A percentile compares a stretch with the other conserved stretches of the same genome.
These are phyloP conservation scores for Formicarius rufipectus DNA, from an alignment of 2,113 vertebrate genomes.

Conservation along the genomic window DNA sequence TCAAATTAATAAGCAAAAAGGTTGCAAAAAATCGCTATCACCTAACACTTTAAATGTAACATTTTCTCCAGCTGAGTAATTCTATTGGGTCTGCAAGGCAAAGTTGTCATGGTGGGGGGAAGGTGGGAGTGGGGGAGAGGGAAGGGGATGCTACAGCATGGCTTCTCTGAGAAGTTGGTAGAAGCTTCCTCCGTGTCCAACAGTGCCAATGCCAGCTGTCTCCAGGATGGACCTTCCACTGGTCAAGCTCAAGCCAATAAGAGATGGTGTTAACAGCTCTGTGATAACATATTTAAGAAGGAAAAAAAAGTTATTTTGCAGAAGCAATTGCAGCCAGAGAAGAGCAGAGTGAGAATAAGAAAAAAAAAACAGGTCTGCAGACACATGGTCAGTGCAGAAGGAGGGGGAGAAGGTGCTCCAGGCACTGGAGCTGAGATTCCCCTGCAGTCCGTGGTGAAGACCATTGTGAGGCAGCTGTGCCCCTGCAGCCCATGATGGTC, in stretches of 20 bases:
- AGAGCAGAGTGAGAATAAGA: not conserved
- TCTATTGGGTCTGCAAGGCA: not conserved
- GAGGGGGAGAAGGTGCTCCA: not conserved
- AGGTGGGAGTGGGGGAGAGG: too few species aligned
- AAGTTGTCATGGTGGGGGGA: not conserved
- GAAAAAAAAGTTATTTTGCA: not conserved
- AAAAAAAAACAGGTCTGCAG: not conserved
- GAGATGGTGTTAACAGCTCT: not conserved
- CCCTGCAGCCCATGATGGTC: not conserved
- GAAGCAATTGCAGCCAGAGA: not conserved
- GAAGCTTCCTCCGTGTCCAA: not conserved
- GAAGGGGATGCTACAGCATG: fast-evolving
- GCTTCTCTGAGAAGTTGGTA: not conserved
- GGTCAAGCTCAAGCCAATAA: too few species aligned
- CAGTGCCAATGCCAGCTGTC: not conserved
- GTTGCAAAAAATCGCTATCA: not conserved
- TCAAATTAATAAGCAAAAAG: not conserved
- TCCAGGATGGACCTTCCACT: not conserved
- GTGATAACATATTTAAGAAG: not conserved
- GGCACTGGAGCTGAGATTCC: not conserved
- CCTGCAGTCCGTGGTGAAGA: not conserved
- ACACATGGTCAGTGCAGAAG: not conserved
- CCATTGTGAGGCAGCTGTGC: not conserved
- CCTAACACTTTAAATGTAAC: not conserved
- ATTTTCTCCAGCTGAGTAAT: not conserved